Evolutionary conservation across 30 jellyfish, hydroid and myxozoan species (phyloP), one percentile per base, ranked within the genome.

Genomic region (Sanderia malayensis): DNA sequence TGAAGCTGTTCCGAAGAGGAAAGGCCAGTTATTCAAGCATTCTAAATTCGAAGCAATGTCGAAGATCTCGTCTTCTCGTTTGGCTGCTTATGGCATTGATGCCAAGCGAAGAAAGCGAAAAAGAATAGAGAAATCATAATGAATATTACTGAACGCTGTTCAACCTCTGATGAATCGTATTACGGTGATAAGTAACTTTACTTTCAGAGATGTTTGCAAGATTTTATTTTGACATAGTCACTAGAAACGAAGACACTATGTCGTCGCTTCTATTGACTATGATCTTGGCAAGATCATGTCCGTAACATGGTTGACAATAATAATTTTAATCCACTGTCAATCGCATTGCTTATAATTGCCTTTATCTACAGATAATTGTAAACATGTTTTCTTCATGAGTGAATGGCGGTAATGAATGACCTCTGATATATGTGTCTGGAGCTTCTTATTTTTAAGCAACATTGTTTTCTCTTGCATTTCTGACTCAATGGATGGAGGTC

Each of bases 81-180:
- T 49, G 27, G 64, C 64, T 49, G 64, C 64, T 49, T 49, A 49
- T 49, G 64, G 64, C 7, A 49, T 49, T 24, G 18, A 49, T 19
- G 18, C 64, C 24, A 49, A 49, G 18, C 64, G 64, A 9, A 49
- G 18, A 49, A 15, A 18, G 64, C 23, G 27, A 4, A 49, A 49
- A 49, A 9, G 7, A 11, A 3, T 24, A 19, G 6, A 49, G 64
- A 49, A 49, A 19, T 4, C 52, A 13, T 37, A 37, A 37, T 4
- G n/a, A n/a, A n/a, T n/a, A n/a, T n/a, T n/a, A n/a, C n/a, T n/a
- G n/a, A n/a, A n/a, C n/a, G n/a, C n/a, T n/a, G n/a, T n/a, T 41
- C 8, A 41, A 41, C 11, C 55, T 41, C 55, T 8, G 8, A 6
- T 41, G 11, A 15, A 41, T 8, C 11, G 55, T 15, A 6, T 41